Evolutionary conservation across 1,140 invertebrate genomes (phyloP), one percentile per base, ranked within the genome.

Genomic region (Zophobas morio): DNA sequence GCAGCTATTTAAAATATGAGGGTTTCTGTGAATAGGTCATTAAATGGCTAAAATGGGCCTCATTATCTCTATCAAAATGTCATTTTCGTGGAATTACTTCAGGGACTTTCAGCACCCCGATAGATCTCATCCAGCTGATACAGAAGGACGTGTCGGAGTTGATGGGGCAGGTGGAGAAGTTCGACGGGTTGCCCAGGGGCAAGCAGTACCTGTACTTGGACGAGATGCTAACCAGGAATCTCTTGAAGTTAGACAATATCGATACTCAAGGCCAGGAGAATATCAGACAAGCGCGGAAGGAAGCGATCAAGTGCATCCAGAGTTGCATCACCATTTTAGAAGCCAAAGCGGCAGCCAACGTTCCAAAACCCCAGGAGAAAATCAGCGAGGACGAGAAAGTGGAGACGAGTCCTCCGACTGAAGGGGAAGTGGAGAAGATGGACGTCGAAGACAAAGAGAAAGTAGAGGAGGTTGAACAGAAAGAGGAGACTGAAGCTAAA

Each of bases 171-270:
- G 95, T 98, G 3, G 93, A 95, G 78, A 88, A 90, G 70, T 98
- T 95, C 84, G 88, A 83, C 39, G 96, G 96, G 1, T 89, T 88
- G 70, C 90, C 90, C 1, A 90, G 90, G 80, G 94, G 97, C 82
- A 98, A 97, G 86, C 89, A 94, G 73, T 98, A 96, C 82, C 88
- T 95, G 36, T 97, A 93, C 85, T 86, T 98, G 51, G 97, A 98
- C 85, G 97, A 99, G 87, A 98, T 98, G 96, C 87, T 99, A 8
- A 98, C 96, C 0, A 91, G 96, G 51, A 95, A 96, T 84, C 88
- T 98, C 75, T 91, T 98, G 1, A 96, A 96, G 85, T 86, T 98
- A 75, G 97, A 99, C 85, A 93, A 94, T 80, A 95, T 99, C 73
- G 96, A 98, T 83, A 95, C 96, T 0, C 95, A 96, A 76, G 96